Percentiles rank a stretch among this genome's conserved stretches.
Conservation (phyloP, 2,888 invertebrate species). For the Venustoraphidia nigricollis region DNA sequence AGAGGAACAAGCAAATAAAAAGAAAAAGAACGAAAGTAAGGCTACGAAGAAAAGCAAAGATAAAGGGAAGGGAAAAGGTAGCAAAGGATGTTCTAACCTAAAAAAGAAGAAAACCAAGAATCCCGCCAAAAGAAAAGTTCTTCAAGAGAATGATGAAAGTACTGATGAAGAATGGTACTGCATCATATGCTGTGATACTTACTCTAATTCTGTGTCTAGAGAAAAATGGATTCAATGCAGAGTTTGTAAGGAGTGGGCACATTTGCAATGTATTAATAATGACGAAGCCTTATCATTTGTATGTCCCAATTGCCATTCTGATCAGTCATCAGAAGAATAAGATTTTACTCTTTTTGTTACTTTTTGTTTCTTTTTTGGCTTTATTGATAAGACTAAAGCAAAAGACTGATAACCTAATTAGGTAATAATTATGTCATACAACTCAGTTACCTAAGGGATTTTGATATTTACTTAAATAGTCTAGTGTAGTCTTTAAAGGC, state of each 20-base stretch:
- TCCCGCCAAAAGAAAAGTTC: conserved; percentile 6
- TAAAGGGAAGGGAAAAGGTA: neutral
- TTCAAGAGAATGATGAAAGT: conserved; percentile 1
- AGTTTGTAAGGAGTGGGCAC: neutral
- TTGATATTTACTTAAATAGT: too few relatives aligned
- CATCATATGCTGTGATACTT: neutral
- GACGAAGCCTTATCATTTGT: neutral
- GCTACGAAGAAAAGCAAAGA: conserved; percentile 5
- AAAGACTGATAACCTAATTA: too few relatives aligned
- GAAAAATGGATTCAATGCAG: conserved; percentile 1
- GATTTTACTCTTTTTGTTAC: too few relatives aligned
- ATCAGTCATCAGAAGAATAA: too few relatives aligned
- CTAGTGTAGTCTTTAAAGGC: too few relatives aligned
- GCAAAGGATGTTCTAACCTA: conserved; percentile 2
- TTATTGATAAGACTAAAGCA: conserved; percentile 6
- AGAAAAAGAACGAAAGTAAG: conserved; percentile 8
- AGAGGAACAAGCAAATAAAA: conserved; percentile 10
- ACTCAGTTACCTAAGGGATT: too few relatives aligned
- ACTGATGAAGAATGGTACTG: conserved; percentile 1
- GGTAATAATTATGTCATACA: too few relatives aligned
- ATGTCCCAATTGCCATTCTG: too few relatives aligned
- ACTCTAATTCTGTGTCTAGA: neutral
- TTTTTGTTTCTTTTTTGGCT: too few relatives aligned
- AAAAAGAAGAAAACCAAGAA: conserved; percentile 6
- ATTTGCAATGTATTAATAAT: neutral